Evolutionary conservation across 2,113 vertebrate species (phyloP).

Genomic region (Tretioscincus oriximinensis): DNA sequence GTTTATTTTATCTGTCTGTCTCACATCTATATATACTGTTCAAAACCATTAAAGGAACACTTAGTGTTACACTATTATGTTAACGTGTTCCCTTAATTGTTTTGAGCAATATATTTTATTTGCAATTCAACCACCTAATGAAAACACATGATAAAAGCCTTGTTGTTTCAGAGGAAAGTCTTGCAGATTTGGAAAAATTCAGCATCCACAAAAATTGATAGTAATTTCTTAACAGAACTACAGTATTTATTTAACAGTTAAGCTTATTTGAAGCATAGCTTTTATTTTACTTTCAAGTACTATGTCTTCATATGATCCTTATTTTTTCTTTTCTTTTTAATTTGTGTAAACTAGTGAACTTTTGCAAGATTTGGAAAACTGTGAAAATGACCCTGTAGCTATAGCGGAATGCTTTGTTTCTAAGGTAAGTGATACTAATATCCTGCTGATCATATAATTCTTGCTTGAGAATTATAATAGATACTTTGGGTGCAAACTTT

Average conservation of each 20-base stretch:
- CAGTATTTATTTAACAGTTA: no score
- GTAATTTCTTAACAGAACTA: neutral
- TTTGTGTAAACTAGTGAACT: conserved; percentile 76
- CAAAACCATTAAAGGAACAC: no score
- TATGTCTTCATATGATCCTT: neutral
- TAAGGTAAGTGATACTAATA: conserved; percentile 82
- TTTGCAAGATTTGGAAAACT: conserved; percentile 86
- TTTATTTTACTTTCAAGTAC: neutral
- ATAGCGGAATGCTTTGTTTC: conserved; percentile 93
- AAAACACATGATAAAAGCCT: no score
- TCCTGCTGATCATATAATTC: neutral
- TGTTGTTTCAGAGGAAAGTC: neutral
- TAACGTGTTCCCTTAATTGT: no score
- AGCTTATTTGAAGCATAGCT: neutral
- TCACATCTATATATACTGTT: no score
- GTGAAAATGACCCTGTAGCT: conserved; percentile 87
- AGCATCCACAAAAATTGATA: neutral
- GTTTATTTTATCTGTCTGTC: no score
- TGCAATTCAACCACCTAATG: neutral
- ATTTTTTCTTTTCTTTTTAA: conserved; percentile 29
- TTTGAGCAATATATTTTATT: no score
- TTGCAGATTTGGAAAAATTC: neutral
- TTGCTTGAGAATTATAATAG: neutral
- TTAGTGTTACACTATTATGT: no score
- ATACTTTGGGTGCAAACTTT: neutral